Evolutionary conservation across 92 coral and sea anemone genomes (phyloP).

Genomic region (Palythoa heliodiscus): DNA sequence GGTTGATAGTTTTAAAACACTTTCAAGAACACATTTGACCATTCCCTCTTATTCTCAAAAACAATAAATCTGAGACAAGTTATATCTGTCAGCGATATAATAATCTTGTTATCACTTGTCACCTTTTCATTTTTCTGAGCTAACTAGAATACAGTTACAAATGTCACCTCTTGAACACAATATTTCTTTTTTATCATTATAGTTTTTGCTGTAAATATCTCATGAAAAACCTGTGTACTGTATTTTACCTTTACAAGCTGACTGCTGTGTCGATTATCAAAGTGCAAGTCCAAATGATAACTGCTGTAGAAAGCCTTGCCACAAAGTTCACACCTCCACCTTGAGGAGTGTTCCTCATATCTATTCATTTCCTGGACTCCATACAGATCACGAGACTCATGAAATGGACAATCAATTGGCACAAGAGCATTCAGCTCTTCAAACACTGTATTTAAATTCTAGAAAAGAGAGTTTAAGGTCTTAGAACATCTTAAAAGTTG

Average conservation of each 20-base stretch:
- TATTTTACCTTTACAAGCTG: conserved; percentile 65
- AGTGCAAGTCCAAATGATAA: conserved; percentile 76
- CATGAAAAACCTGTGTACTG: background rate
- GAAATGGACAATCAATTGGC: conserved; percentile 67
- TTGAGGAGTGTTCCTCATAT: conserved; percentile 74
- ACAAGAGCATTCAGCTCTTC: conserved; percentile 50
- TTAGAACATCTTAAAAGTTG: background rate
- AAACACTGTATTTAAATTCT: conserved; percentile 79
- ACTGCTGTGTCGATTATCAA: conserved; percentile 83
- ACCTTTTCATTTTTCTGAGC: no score
- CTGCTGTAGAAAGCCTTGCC: conserved; percentile 88
- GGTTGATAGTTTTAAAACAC: no score
- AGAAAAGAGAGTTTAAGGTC: background rate
- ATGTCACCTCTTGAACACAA: background rate
- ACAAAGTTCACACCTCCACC: conserved; percentile 87
- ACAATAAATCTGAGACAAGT: no score
- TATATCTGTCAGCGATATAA: no score
- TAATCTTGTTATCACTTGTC: no score
- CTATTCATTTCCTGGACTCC: conserved; percentile 73
- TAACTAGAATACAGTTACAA: no score
- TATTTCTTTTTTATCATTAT: background rate
- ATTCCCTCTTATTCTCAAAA: no score
- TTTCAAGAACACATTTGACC: no score
- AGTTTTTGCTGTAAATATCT: no score
- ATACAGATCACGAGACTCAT: conserved; percentile 70